Evolutionary conservation across 2,888 invertebrate genomes (phyloP), one percentile per base, ranked within the genome.

Genomic region (Drosophila infuscata): DNA sequence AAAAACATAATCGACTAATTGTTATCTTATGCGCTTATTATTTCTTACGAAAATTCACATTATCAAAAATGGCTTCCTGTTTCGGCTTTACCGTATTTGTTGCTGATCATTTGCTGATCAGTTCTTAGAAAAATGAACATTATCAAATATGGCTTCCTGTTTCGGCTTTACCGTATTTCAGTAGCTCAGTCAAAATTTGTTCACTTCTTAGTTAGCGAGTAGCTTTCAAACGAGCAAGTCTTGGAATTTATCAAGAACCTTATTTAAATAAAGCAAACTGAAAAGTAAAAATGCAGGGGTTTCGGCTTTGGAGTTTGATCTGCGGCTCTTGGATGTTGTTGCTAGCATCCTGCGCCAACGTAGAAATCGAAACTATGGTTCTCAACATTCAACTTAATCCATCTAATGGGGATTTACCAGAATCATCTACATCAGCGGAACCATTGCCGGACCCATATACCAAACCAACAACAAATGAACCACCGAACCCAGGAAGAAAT

Each of bases 131-230:
- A 43, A 43, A 11, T 20, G 11, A 43, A 2, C 20, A 11, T 59
- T 63, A 74, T 74, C 74, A 63, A 12, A 36, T 32, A 20, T 48
- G 9, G 32, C 43, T 76, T 79, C 79, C 76, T 76, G 67, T 52
- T 67, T 33, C 3, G 30, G 29, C 7, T 12, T 9, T 3, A 15
- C 38, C 49, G 3, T 33, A 43, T 7, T 17, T 11, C 41, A 6
- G 9, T 9, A 11, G 12, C 29, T 35, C 53, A 33, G 30, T 29
- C n/a, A 1, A 53, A 49, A 30, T 43, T 4, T 15, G 43, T 12
- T 41, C 32, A 46, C 36, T 32, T 46, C 5, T 74, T 25, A 70
- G 41, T 68, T 49, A 11, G 7, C 20, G 15, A 25, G 1, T 17
- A 46, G 54, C n/a, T 48, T 32, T n/a, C n/a, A 48, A 41, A 29